A percentile compares a stretch with the other conserved stretches of the same genome.
Evolutionary conservation across 2,888 invertebrate species (phyloP).

Genomic region (Perdita meconis): DNA sequence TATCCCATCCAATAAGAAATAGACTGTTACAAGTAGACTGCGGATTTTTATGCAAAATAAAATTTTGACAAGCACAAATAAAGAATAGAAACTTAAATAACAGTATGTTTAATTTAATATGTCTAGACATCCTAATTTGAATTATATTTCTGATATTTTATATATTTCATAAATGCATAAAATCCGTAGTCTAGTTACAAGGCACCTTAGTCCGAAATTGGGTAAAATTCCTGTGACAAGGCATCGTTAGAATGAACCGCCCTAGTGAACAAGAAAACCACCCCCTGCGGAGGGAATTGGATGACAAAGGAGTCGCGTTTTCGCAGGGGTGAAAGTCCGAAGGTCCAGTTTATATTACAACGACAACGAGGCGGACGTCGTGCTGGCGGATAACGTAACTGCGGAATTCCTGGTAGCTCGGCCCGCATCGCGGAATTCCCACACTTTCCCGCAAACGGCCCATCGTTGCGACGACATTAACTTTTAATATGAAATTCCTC

Average conservation of each 20-base stretch:
- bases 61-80: too few relatives aligned
- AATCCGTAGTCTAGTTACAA: too few relatives aligned
- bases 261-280: neutral
- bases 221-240: neutral
- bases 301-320: constrained; percentile 50
- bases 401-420: constrained; percentile 64
- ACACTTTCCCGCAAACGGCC: constrained; percentile 56
- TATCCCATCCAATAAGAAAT: too few relatives aligned
- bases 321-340: constrained; percentile 35
- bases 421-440: constrained; percentile 67
- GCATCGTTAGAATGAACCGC: neutral
- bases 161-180: too few relatives aligned
- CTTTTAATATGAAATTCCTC: constrained; percentile 73
- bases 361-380: constrained; percentile 53
- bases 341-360: constrained; percentile 51
- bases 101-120: too few relatives aligned
- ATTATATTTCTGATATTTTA: too few relatives aligned
- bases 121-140: too few relatives aligned
- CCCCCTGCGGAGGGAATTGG: neutral
- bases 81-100: too few relatives aligned
- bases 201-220: too few relatives aligned
- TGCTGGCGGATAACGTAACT: constrained; percentile 55
- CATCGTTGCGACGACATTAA: constrained; percentile 56
- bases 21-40: too few relatives aligned
- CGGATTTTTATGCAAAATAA: too few relatives aligned